Percentiles rank a stretch among this genome's conserved stretches.
Conservation (phyloP, 2,797 vertebrate species). For the Thunnus albacares region DNA sequence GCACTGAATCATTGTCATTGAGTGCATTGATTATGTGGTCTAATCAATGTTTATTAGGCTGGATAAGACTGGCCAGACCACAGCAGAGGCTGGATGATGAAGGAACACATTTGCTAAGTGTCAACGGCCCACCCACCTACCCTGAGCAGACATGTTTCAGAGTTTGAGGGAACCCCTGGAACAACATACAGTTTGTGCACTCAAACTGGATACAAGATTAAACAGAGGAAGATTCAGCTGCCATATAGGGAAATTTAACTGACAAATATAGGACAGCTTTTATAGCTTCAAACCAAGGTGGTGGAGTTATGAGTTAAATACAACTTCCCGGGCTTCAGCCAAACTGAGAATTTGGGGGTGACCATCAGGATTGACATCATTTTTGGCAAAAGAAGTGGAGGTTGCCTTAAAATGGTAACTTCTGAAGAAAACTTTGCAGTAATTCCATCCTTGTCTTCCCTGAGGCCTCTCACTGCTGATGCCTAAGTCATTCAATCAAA, state of each 20-base stretch:
- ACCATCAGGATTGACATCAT: background rate
- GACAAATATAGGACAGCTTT: background rate
- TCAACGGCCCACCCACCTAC: slow-evolving; percentile 63
- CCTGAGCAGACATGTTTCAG: slow-evolving; percentile 31
- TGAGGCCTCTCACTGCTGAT: background rate
- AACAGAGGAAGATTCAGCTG: background rate
- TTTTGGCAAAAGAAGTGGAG: background rate
- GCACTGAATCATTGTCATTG: slow-evolving; percentile 86
- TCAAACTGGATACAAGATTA: background rate
- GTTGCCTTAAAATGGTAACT: background rate
- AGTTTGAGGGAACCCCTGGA: slow-evolving; percentile 27
- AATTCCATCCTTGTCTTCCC: background rate
- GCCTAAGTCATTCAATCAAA: background rate
- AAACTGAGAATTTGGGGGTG: background rate
- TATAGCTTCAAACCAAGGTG: background rate
- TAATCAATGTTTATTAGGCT: slow-evolving; percentile 83
- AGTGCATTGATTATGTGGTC: slow-evolving; percentile 82
- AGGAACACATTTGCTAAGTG: slow-evolving; percentile 74
- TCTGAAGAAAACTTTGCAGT: background rate
- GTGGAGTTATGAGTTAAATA: background rate
- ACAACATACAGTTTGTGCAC: background rate
- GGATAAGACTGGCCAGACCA: slow-evolving; percentile 64
- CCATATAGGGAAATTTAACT: background rate
- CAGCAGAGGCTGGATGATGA: slow-evolving; percentile 76
- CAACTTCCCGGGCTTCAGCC: background rate